Percentiles rank a stretch among this genome's conserved stretches.
phyloP scores from a whole-genome alignment of 2,113 vertebrate genomes.

The Tetrax tetrax region DNA sequence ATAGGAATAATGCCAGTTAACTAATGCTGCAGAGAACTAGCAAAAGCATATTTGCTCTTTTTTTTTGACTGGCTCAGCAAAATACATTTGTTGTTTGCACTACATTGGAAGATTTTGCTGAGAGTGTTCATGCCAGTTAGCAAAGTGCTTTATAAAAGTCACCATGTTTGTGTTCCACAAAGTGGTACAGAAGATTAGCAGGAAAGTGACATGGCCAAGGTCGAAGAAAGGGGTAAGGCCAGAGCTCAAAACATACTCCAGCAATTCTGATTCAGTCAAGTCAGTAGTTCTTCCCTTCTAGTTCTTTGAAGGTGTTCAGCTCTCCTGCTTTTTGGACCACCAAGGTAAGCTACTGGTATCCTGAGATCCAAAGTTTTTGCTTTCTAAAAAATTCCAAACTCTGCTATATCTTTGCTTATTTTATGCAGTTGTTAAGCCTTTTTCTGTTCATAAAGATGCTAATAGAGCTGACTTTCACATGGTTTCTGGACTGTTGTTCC shows the following conservation, averaged over 20 bases:
- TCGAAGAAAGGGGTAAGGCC: not conserved
- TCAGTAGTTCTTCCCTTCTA: not conserved
- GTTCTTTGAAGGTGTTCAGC: not conserved
- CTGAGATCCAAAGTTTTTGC: not conserved
- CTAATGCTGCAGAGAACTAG: not conserved
- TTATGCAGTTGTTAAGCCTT: not conserved
- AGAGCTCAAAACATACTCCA: not conserved
- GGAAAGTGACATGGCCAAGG: not conserved
- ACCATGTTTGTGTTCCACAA: not conserved
- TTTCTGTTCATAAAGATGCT: not conserved
- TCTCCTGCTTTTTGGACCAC: not conserved
- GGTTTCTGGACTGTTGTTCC: not conserved
- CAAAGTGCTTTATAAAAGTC: conserved; percentile 19
- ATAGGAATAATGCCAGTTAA: conserved; percentile 2
- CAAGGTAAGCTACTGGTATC: not conserved
- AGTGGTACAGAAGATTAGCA: not conserved
- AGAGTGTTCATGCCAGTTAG: not conserved
- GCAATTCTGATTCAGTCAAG: not conserved
- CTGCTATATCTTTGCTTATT: not conserved
- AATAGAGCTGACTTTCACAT: not conserved
- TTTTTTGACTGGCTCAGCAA: not conserved
- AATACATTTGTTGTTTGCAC: not conserved
- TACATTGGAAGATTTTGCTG: conserved; percentile 17
- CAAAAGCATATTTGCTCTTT: not conserved
- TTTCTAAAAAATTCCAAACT: not conserved